These are phyloP conservation scores for Pimephales promelas DNA, from an alignment of 2,113 vertebrate genomes.

Conservation along the genomic window DNA sequence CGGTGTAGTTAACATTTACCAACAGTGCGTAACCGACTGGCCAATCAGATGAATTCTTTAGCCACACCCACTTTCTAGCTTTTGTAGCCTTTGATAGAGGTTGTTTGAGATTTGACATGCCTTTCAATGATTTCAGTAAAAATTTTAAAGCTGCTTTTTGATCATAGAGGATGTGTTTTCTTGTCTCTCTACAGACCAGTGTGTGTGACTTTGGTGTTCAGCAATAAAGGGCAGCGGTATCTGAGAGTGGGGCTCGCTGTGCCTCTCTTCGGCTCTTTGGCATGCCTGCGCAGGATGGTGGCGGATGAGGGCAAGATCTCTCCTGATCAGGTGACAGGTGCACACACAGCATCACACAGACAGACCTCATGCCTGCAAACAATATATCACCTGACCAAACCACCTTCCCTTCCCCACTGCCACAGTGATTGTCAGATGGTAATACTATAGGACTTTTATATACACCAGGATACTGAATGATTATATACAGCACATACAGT, in stretches of 20 bases:
- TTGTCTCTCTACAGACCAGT: slow-evolving; percentile 76
- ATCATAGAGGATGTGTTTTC: not conserved
- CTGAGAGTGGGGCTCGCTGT: slow-evolving; percentile 86
- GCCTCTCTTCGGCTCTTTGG: slow-evolving; percentile 84
- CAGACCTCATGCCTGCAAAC: not conserved
- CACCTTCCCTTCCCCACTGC: not conserved
- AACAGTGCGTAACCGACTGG: not conserved
- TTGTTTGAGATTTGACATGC: not conserved
- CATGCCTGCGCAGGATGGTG: slow-evolving; percentile 84
- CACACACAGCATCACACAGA: slow-evolving; percentile 38
- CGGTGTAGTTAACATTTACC: not conserved
- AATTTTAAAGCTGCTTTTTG: not conserved
- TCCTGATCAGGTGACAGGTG: slow-evolving; percentile 82
- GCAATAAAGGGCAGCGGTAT: slow-evolving; percentile 83
- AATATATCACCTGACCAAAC: not conserved
- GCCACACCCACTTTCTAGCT: not conserved
- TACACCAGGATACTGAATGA: not conserved
- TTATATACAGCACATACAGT: not conserved
- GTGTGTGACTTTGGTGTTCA: slow-evolving; percentile 89
- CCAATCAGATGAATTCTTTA: not conserved
- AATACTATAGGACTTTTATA: not conserved
- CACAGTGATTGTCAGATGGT: not conserved
- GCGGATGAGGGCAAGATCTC: slow-evolving; percentile 85
- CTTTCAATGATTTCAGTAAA: not conserved
- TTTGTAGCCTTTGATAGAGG: not conserved